Base-by-base conservation (phyloP, 2,797 vertebrate genomes). In the Cyclopterus lumpus region DNA sequence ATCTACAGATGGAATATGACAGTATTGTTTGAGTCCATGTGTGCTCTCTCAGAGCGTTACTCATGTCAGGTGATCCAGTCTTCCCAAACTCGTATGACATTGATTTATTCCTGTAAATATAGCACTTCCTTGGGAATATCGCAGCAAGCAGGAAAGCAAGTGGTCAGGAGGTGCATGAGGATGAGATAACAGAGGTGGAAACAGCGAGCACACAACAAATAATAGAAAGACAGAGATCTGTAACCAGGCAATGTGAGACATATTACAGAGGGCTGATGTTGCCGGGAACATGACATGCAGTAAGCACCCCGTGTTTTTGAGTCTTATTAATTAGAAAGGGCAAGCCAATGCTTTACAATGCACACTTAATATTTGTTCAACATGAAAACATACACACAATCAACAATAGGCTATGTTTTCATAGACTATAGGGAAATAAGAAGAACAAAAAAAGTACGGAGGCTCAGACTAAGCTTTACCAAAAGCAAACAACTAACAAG, bases 81-180 rank as follows among this genome's bases (percentile, higher is more conserved):
- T 62, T 81, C 48, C 76, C 65, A 70, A 79, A 78, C 34, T 48
- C 10, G 18, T 58, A 78, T 74, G 86, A 88, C 87, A 77, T 54
- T 86, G 86, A 91, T 92, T 88, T 88, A 90, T 88, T 57, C 42
- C 16, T 65, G 72, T 83, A 83, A 89, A 88, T 92, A 86, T 89
- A 89, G 75, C 87, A 90, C 91, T 90, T 91, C 89, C 86, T 75
- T 11, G 79, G 86, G 87, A 92, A 92, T 88, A 88, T 91, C 67
- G 81, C 80, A 67, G 85, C 67, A 75, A 71, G 77, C 69, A 59
- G 85, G 82, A 90, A 86, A 78, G 42, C 2, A 30, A 55, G 55
- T 65, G 68, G 80, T 86, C 84, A 89, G 81, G 78, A 80, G 81
- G 73, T 76, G 74, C 53, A 63, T 64, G 73, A 73, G 64, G 67